These are phyloP conservation scores for Tyrannus savana DNA, from an alignment of 2,113 vertebrate genomes.

Conservation along the genomic window DNA sequence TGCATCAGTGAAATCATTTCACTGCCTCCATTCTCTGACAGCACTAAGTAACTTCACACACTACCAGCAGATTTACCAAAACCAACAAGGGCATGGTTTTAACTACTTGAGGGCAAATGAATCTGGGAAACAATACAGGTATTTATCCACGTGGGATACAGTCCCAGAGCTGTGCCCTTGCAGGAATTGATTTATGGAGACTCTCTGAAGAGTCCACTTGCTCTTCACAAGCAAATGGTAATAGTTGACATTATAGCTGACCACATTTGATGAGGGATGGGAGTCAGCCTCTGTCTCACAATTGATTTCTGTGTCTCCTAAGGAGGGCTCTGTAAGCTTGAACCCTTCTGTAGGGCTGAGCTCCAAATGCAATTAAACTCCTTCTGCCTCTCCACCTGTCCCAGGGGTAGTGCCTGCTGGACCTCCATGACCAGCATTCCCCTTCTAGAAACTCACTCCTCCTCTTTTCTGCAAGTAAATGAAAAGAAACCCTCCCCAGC, in stretches of 20 bases:
- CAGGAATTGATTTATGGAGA: neutral
- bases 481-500: neutral
- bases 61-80: neutral
- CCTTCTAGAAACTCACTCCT: neutral
- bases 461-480: neutral
- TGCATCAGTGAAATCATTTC: neutral
- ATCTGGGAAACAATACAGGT: neutral
- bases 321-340: neutral
- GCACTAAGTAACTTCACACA: neutral
- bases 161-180: neutral
- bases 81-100: neutral
- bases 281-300: neutral
- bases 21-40: neutral
- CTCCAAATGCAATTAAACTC: neutral
- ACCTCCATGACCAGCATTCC: neutral
- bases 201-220: neutral
- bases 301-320: neutral
- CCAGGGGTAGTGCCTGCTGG: neutral
- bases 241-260: neutral
- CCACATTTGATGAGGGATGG: neutral
- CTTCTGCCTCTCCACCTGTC: neutral
- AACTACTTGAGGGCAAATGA: neutral
- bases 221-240: neutral
- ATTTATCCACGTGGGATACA: fast-evolving
- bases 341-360: neutral